Evolutionary conservation across 2,113 vertebrate genomes (phyloP).

Genomic region (Indicator indicator): DNA sequence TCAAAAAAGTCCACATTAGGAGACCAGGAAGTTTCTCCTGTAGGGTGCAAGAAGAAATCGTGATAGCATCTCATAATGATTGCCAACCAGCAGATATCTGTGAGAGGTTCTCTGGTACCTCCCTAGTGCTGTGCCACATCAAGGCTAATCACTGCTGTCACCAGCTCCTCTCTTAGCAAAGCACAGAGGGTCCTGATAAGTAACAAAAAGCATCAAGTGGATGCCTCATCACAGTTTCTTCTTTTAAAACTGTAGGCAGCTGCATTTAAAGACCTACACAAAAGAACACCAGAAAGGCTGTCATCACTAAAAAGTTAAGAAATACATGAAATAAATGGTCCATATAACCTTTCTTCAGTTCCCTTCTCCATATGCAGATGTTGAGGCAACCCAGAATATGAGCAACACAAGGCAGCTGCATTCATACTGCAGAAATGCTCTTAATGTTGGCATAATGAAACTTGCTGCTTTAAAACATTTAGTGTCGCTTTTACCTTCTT

Average conservation of each 20-base stretch:
- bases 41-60: neutral
- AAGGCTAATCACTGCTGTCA: neutral
- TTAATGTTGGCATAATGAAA: neutral
- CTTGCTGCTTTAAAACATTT: neutral
- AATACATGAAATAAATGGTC: neutral
- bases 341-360: neutral
- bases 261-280: neutral
- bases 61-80: rapidly evolving
- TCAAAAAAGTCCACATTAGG: neutral
- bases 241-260: neutral
- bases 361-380: neutral
- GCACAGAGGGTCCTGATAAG: neutral
- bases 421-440: neutral
- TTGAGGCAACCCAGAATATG: neutral
- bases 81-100: neutral
- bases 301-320: neutral
- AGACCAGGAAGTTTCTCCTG: neutral
- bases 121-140: neutral
- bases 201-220: neutral
- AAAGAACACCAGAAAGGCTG: neutral
- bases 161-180: neutral
- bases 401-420: neutral
- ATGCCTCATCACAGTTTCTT: neutral
- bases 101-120: rapidly evolving
- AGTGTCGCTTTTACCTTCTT: neutral